These are phyloP conservation scores for Mylabris sibirica DNA, from an alignment of 2,888 invertebrate genomes.

Conservation along the genomic window DNA sequence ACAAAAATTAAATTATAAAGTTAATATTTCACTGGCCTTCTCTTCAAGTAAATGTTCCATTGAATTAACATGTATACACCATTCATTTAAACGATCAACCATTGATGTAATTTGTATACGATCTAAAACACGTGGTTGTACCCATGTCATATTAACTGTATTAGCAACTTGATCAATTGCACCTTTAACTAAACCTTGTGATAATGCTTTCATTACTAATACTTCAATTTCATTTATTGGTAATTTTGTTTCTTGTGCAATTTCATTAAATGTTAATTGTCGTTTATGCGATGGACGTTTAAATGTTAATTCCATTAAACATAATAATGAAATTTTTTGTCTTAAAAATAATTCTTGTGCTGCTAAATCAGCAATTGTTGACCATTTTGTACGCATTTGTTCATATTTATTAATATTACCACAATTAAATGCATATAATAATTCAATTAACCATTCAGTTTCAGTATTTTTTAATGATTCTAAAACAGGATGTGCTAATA, in stretches of 20 bases:
- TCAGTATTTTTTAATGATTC: conserved; percentile 81
- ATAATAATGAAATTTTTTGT: conserved; percentile 93
- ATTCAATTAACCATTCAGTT: conserved; percentile 87
- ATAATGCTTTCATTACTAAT: conserved; percentile 96
- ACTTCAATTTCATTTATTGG: conserved; percentile 89
- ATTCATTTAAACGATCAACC: conserved; percentile 74
- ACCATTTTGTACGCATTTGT: conserved; percentile 76
- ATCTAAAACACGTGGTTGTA: conserved; percentile 83
- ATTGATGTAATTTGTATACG: conserved; percentile 72
- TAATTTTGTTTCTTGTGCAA: conserved; percentile 84
- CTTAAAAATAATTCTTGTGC: conserved; percentile 82
- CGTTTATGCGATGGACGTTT: conserved; percentile 88
- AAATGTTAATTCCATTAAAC: conserved; percentile 98
- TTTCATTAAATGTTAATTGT: conserved; percentile 88
- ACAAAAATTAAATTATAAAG: conserved; percentile 66
- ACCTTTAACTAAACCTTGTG: conserved; percentile 91
- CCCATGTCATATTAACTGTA: conserved; percentile 84
- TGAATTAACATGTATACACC: conserved; percentile 76
- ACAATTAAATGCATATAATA: conserved; percentile 85
- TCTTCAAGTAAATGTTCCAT: conserved; percentile 78
- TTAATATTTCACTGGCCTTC: conserved; percentile 80
- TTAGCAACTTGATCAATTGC: conserved; percentile 85
- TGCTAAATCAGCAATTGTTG: conserved; percentile 81
- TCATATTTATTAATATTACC: conserved; percentile 83
- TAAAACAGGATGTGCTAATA: conserved; percentile 94